Conservation (phyloP, 2,113 vertebrate genomes). For the Ailuropoda melanoleuca region DNA sequence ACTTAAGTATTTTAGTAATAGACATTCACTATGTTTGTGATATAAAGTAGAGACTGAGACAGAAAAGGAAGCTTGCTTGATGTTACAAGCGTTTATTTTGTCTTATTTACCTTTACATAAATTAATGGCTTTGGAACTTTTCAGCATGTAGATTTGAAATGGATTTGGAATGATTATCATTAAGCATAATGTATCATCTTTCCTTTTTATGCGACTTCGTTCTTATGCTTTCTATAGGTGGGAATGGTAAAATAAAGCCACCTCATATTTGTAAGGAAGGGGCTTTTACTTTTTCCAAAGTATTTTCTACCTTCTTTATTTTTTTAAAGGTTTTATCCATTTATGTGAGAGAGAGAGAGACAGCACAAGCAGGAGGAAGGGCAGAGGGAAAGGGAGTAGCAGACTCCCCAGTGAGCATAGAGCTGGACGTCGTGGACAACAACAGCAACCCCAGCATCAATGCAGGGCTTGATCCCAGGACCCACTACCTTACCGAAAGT, state of each 20-base stretch:
- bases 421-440: neutral
- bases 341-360: neutral
- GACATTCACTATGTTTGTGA: neutral
- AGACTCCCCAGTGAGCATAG: neutral
- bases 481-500: neutral
- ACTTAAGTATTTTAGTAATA: conserved; percentile 5
- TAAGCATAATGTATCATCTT: neutral
- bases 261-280: neutral
- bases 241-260: neutral
- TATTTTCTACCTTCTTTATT: neutral
- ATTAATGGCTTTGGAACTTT: conserved; percentile 41
- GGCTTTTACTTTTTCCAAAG: neutral
- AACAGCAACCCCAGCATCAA: neutral
- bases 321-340: neutral
- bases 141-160: neutral
- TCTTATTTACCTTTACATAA: neutral
- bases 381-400: neutral
- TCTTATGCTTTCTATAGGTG: neutral
- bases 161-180: neutral
- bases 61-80: conserved; percentile 16
- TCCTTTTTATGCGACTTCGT: conserved; percentile 13
- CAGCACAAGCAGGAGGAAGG: neutral
- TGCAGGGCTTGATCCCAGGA: neutral
- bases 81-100: conserved; percentile 12
- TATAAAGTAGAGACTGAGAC: neutral